These are phyloP conservation scores for Diplazon laetatorius DNA, from an alignment of 2,888 invertebrate genomes.

Conservation along the genomic window DNA sequence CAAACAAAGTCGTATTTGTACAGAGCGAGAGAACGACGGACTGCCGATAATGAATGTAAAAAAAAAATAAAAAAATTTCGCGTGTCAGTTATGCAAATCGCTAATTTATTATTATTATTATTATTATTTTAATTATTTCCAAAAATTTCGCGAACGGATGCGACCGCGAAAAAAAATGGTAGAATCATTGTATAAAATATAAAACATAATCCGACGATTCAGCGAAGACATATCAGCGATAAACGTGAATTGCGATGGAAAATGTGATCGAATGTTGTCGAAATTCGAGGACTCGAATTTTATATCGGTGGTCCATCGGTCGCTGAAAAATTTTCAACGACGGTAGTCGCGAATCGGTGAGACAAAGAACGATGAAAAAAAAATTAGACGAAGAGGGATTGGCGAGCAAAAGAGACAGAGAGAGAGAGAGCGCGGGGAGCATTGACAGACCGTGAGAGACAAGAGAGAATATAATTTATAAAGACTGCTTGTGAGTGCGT, in stretches of 20 bases:
- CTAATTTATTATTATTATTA: no score
- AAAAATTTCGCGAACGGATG: no score
- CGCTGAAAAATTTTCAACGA: not conserved
- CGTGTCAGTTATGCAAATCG: no score
- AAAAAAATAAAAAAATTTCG: slow-evolving; percentile 24
- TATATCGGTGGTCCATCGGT: slow-evolving; percentile 26
- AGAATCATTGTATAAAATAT: slow-evolving; percentile 61
- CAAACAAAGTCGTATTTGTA: slow-evolving; percentile 47
- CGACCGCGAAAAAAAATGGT: slow-evolving; percentile 32
- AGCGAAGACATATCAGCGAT: slow-evolving; percentile 84
- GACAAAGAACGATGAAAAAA: slow-evolving; percentile 23
- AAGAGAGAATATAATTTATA: slow-evolving; percentile 79
- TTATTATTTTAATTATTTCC: no score
- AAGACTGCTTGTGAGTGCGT: slow-evolving; percentile 81
- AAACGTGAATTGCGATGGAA: slow-evolving; percentile 44
- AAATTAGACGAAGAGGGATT: slow-evolving; percentile 5
- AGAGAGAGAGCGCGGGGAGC: slow-evolving; percentile 30
- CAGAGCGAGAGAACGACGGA: slow-evolving; percentile 41
- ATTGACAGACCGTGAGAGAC: slow-evolving; percentile 56
- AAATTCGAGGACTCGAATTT: not conserved
- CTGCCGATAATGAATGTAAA: slow-evolving; percentile 21
- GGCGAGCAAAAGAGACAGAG: slow-evolving; percentile 24
- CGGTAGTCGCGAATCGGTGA: slow-evolving; percentile 33
- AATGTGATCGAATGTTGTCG: slow-evolving; percentile 82
- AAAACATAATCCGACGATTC: slow-evolving; percentile 70